Base-by-base conservation (phyloP, 2,888 invertebrate species). In the Priapulus caudatus region DNA sequence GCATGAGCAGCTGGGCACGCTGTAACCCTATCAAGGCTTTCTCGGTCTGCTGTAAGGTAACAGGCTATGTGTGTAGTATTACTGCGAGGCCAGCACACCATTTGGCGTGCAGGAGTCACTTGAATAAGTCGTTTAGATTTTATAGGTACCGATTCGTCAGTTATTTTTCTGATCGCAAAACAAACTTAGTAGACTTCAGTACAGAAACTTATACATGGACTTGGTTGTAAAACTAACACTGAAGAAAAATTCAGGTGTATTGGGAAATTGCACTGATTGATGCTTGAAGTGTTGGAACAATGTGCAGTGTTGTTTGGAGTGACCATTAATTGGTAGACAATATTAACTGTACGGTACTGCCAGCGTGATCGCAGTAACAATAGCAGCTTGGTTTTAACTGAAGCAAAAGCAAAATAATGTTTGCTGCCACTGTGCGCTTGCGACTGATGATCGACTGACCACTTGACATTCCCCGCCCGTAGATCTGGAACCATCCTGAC, bases 21-120 rank as follows among this genome's bases (percentile, higher is more conserved):
- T 69, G 89, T 22, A 97, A 97, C 76, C 95, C 97, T 0, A 75
- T 98, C 52, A 93, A 93, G 72, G 93, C 97, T 1, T 97, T 97
- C 72, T 91, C 97, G 19, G 92, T 97, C 53, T 97, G 97, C 69
- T 95, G 93, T 68, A 98, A 97, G 78, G 83, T 83, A 68, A 62
- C n/a, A n/a, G n/a, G n/a, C n/a, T n/a, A 69, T 59, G 47, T 21
- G 18, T 19, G 51, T 50, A 5, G 23, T 19, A 24, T 20, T 47
- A 23, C 20, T 45, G 47, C 23, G 43, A 20, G 21, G 45, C n/a
- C n/a, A n/a, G n/a, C 3, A 22, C 21, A 1, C n/a, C 4, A 23
- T 22, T 23, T 1, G n/a, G 23, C 16, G 5, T 21, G 4, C 45
- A n/a, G 19, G 18, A 16, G 18, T 19, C 16, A 50, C 19, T 2